Evolutionary conservation across 2,113 vertebrate genomes (phyloP), one percentile per base, ranked within the genome.

Genomic region (Heterotis niloticus): DNA sequence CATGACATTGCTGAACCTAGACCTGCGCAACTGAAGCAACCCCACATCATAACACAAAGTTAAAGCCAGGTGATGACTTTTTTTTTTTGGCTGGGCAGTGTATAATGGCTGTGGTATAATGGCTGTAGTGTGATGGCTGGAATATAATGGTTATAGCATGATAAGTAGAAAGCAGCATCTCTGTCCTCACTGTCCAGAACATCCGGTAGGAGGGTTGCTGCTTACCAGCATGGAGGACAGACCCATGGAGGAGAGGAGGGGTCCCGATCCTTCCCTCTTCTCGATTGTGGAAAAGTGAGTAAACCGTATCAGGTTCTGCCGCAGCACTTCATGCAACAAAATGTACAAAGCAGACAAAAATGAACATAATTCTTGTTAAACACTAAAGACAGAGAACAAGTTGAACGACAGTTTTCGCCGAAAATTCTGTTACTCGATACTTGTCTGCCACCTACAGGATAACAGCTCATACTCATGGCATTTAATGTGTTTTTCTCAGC

Each of bases 231-330:
- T 54, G 73, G 24, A 82, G 20, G 70, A 28, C 54, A 60, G 67
- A 60, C 59, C 81, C 4, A 72, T 72, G 75, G 34, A 23, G 2
- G 17, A 7, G 70, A 52, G 62, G 59, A 83, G 57, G 28, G 80
- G 75, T 77, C 28, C 34, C 7, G 17, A 59, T 4, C 76, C 16
- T 10, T 78, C 34, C 3, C 59, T 62, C 3, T 10, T 62, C 52
- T 51, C 64, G 52, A 67, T 74, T 64, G 26, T 74, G 44, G 34
- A 81, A 5, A 82, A 74, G 78, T 80, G 5, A 80, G 75, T 77
- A 76, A 66, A 66, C 10, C 64, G 5, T 17, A 62, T 62, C 17
- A 62, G 60, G 20, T 14, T 14, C 14, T 14, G 17, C 57, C 17
- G 10, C 57, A 17, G n/a, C n/a, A n/a, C n/a, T n/a, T n/a, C n/a